Base-by-base conservation (phyloP, 2,888 invertebrate genomes). In the Acanthacorydalis orientalis region DNA sequence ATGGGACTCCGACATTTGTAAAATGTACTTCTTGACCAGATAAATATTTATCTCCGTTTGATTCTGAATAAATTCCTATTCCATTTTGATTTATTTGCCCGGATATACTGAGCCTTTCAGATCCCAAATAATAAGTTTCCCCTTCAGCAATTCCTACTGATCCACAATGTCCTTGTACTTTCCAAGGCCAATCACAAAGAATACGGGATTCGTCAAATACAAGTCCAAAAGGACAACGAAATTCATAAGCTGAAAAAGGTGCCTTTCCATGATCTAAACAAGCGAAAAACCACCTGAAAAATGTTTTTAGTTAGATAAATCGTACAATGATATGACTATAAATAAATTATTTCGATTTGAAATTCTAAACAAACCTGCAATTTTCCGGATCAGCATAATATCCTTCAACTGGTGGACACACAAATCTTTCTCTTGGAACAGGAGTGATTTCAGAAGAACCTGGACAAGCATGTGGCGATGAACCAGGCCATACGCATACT, bases 401-500 rank as follows among this genome's bases (percentile, higher is more conserved):
- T 50, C 85, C 85, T 75, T 56, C 7, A 57, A 74, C 71, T 43
- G 70, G 67, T 1, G 82, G 80, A 57, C 86, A 86, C 33, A 73
- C 64, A 62, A 83, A 85, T 55, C 80, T 71, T 1, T 73, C 70
- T 47, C 67, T 64, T 0, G 83, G 78, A 1, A 83, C 81, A 0
- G 85, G 83, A 0, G 82, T 81, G 34, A 86, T 83, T 68, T 86
- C 85, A 33, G 82, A 82, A 45, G 79, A 80, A 49, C 84, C 85
- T 12, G 80, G 77, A 58, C 85, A 85, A 2, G 81, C 77, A 60
- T 80, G 68, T 0, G 82, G 73, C 43, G 82, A 62, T 48, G 80
- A 80, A 44, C 82, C 82, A 0, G 85, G 84, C 85, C 85, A 85
- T 6, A 83, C 83, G 59, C 86, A 86, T 44, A 84, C 83, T 59